These are phyloP conservation scores for Corythaeola cristata DNA, from an alignment of 2,113 vertebrate species.

Conservation along the genomic window DNA sequence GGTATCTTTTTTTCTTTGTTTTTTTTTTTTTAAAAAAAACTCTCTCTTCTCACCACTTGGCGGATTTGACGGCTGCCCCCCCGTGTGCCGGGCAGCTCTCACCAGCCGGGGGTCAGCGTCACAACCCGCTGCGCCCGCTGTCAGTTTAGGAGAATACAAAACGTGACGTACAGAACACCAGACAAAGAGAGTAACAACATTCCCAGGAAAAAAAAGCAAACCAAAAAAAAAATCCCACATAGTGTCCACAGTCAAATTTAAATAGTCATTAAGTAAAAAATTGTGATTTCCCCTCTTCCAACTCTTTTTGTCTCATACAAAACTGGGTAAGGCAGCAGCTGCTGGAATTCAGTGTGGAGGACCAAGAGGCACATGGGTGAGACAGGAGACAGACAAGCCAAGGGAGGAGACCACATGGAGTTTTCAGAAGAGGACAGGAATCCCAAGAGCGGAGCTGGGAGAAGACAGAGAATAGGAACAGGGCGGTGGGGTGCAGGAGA, in stretches of 20 bases:
- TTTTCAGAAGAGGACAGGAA: not conserved
- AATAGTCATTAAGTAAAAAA: not conserved
- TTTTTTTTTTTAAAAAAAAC: not conserved
- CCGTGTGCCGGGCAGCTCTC: not conserved
- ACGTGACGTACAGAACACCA: not conserved
- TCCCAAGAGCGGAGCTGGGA: not conserved
- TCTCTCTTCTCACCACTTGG: not conserved
- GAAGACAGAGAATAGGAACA: not conserved
- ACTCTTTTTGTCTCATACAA: not conserved
- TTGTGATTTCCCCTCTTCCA: not conserved
- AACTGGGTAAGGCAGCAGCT: not conserved
- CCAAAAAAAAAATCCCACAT: not conserved
- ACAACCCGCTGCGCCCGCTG: not conserved
- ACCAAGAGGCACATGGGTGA: accelerated
- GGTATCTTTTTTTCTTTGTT: too few relatives aligned
- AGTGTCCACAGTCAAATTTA: not conserved
- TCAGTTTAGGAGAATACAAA: not conserved
- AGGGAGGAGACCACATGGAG: not conserved
- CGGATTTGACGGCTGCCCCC: not conserved
- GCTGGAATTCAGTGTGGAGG: not conserved
- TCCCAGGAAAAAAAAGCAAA: not conserved
- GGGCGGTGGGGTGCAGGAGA: not conserved
- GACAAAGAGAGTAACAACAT: not conserved
- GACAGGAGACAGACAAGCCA: not conserved
- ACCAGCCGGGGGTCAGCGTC: not conserved